Conservation (phyloP, 2,113 vertebrate genomes). For the Triplophysa tibetana region DNA sequence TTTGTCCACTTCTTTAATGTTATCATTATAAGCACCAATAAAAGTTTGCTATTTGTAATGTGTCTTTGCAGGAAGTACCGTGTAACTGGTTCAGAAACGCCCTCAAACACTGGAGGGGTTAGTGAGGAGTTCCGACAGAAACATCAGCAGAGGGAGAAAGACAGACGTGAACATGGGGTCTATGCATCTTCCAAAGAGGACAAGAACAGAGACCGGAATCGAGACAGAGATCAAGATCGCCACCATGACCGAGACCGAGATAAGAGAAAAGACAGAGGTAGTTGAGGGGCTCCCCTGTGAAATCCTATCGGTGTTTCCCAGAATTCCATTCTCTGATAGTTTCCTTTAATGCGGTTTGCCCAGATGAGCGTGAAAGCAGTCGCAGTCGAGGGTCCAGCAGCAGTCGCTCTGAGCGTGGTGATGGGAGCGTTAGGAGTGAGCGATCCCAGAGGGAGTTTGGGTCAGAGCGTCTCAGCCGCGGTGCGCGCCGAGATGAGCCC, state of each 20-base stretch:
- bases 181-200: constrained; percentile 95
- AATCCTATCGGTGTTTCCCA: background rate
- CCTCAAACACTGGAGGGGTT: constrained; percentile 92
- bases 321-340: background rate
- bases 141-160: constrained; percentile 89
- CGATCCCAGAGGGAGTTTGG: constrained; percentile 78
- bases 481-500: constrained; percentile 80
- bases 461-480: constrained; percentile 81
- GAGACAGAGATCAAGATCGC: constrained; percentile 66
- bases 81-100: constrained; percentile 89
- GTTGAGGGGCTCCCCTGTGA: constrained; percentile 2
- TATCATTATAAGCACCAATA: background rate
- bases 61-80: constrained; percentile 83
- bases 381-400: constrained; percentile 72
- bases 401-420: constrained; percentile 68
- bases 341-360: constrained; percentile 7
- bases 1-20: too few species aligned
- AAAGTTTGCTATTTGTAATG: background rate
- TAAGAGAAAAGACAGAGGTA: constrained; percentile 79
- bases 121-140: constrained; percentile 91
- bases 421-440: constrained; percentile 71
- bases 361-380: constrained; percentile 84
- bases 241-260: constrained; percentile 78
- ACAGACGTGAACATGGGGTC: constrained; percentile 90
- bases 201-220: constrained; percentile 71